Conservation (phyloP, 2,113 vertebrate species). For the Suricata suricatta region DNA sequence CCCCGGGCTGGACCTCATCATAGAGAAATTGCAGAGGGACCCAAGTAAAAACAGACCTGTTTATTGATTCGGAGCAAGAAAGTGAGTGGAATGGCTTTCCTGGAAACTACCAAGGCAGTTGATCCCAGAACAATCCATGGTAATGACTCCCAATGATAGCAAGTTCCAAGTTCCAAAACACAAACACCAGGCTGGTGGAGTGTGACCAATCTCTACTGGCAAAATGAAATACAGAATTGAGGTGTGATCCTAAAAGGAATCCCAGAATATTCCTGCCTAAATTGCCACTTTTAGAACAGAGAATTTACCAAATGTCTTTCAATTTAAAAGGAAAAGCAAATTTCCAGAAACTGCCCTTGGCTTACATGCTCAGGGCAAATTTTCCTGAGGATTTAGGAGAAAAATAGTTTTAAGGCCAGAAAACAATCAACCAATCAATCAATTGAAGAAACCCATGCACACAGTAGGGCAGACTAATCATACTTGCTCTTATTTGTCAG, state of each 20-base stretch:
- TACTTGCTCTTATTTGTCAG: not conserved
- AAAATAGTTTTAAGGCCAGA: not conserved
- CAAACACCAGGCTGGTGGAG: not conserved
- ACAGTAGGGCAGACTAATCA: not conserved
- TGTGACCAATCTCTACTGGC: not conserved
- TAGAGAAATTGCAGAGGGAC: not conserved
- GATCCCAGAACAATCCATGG: not conserved
- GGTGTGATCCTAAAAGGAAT: conserved; percentile 23
- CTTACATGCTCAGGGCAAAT: not conserved
- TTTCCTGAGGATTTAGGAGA: conserved; percentile 15
- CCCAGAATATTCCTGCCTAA: not conserved
- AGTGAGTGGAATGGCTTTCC: not conserved
- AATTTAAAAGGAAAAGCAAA: conserved; percentile 42
- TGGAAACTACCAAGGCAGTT: conserved; percentile 8
- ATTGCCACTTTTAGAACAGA: conserved; percentile 22
- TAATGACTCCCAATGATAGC: conserved; percentile 24
- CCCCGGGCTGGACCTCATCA: not conserved
- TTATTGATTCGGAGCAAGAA: conserved; percentile 44
- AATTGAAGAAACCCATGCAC: not conserved
- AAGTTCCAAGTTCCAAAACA: conserved; percentile 50
- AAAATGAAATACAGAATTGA: conserved; percentile 25
- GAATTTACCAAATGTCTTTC: conserved; percentile 41
- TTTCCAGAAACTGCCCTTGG: not conserved
- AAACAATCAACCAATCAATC: not conserved
- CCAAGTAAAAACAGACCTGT: not conserved